Conservation (phyloP, 2,888 invertebrate genomes). For the Sialis lutaria region DNA sequence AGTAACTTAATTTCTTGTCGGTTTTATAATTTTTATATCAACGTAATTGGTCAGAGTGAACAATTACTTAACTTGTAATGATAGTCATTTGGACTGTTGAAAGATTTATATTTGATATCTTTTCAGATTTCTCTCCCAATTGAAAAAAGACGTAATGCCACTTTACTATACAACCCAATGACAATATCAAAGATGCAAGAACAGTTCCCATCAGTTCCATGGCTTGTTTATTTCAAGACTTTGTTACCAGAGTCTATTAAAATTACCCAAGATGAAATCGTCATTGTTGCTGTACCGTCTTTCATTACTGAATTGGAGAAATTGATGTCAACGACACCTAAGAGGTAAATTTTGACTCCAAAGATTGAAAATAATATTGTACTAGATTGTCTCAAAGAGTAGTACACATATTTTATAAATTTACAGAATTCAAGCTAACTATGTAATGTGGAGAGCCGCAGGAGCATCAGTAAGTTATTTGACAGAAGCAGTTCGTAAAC, state of each 20-base stretch:
- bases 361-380: neutral
- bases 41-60: too few relatives aligned
- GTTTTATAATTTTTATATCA: neutral
- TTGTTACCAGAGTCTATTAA: constrained; percentile 47
- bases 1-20: neutral
- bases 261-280: constrained; percentile 49
- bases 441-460: constrained; percentile 82
- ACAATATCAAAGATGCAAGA: constrained; percentile 57
- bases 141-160: constrained; percentile 81
- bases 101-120: neutral
- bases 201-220: constrained; percentile 60
- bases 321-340: constrained; percentile 33
- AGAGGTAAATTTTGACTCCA: constrained; percentile 19
- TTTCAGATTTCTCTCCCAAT: constrained; percentile 68
- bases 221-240: constrained; percentile 71
- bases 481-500: constrained; percentile 55
- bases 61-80: too few relatives aligned
- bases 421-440: constrained; percentile 61
- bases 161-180: constrained; percentile 83
- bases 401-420: neutral
- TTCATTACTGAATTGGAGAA: constrained; percentile 57
- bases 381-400: too few relatives aligned
- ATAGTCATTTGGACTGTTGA: too few relatives aligned
- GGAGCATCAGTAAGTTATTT: constrained; percentile 67
- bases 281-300: constrained; percentile 72